Base-by-base conservation (phyloP, 2,888 invertebrate species). In the Epsilonema sp. region DNA sequence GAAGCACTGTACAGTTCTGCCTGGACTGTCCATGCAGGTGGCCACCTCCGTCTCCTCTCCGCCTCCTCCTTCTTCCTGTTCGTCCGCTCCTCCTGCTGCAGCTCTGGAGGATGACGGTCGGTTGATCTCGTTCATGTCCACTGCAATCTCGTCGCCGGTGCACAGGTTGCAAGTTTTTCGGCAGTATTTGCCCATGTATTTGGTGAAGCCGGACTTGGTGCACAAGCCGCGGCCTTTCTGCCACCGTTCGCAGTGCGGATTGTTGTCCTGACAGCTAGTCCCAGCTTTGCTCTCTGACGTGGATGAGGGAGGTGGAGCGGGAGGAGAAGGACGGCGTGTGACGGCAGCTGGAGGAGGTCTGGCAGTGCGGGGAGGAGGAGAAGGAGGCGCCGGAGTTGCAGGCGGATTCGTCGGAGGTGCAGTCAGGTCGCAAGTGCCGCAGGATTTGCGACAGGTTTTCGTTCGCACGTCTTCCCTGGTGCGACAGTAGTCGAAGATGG, bases 401-500 rank as follows among this genome's bases (percentile, higher is more conserved):
- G 8, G 31, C 31, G n/a, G n/a, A n/a, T n/a, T n/a, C n/a, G n/a
- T n/a, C n/a, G n/a, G n/a, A n/a, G n/a, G n/a, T n/a, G n/a, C n/a
- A n/a, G n/a, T n/a, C n/a, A n/a, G n/a, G 16, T 31, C 13, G 26
- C 45, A 45, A 16, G 45, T 22, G 20, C 40, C 40, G 26, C 45
- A 45, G 26, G 45, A 3, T 23, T 45, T 26, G 3, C 25, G 25
- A 20, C 45, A 45, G 20, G 25, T 11, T 21, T 5, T 3, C 39
- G 2, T n/a, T 21, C 44, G 31, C 36, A 44, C 44, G 11, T 41
- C 23, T 5, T 20, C 3, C 4, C 21, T 22, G n/a, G 52, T 51
- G 24, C 55, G 54, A 46, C 61, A 61, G 49, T 60, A 57, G 20
- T 53, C 54, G 48, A 62, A 59, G 16, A 62, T 49, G 1, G 50